Base-by-base conservation (phyloP, 2,797 vertebrate genomes). In the Trachurus trachurus region DNA sequence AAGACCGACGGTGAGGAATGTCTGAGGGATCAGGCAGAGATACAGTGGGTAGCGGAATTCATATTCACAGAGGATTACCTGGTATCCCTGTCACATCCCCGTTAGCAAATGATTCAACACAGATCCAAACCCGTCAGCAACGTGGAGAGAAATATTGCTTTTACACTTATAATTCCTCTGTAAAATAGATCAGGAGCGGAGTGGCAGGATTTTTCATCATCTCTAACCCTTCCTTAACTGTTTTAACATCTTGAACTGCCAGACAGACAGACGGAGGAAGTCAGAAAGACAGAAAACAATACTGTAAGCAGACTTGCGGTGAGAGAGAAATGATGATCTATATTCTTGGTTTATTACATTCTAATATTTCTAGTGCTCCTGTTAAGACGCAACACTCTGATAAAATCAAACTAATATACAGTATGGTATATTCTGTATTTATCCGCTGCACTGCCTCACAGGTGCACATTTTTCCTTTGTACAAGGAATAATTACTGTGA, bases 31-130 rank as follows among this genome's bases (percentile, higher is more conserved):
- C 63, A 54, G 17, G 19, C 2, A 42, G 22, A 74, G 37, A 66
- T 42, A 64, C 66, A 71, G 76, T 31, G 19, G 57, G 64, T 56
- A 63, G 44, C 71, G 13, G 31, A 8, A 71, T 81, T 87, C 66
- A 80, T 80, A 85, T 88, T 83, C 76, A 78, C 53, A 66, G 67
- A 80, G 83, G 83, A 89, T 91, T 91, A 89, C 68, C 73, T 71
- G 66, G 64, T 73, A 82, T 81, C 78, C 71, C 39, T 74, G 73
- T 76, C 71, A 61, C 71, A 82, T 80, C 69, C 67, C 34, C 50
- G 39, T 21, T 2, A 66, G 65, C 80, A 86, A 86, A 78, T 71
- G 68, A 71, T 78, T 69, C 81, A 77, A 83, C 76, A 76, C 74
- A 79, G 71, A 83, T 85, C 67, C 74, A 75, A 76, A 79, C 71